phyloP scores from a whole-genome alignment of 37 sponge, comb jelly and placozoan genomes.

The Spongilla lacustris region DNA sequence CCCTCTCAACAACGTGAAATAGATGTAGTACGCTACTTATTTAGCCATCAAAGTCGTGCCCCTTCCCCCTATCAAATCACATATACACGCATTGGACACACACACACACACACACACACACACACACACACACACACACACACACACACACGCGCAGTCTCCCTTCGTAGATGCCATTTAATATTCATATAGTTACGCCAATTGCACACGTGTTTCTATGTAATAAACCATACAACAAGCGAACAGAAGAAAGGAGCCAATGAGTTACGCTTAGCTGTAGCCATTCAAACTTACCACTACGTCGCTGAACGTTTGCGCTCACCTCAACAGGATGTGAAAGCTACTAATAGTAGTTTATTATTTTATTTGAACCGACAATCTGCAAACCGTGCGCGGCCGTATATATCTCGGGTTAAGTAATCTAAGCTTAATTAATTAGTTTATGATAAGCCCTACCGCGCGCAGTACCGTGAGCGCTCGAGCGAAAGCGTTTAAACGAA shows the following conservation, averaged over 20 bases:
- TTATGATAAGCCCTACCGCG: too few relatives aligned
- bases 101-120: constrained; percentile 50
- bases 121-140: constrained; percentile 54
- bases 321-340: neutral
- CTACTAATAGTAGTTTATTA: neutral
- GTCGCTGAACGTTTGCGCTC: neutral
- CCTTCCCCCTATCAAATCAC: too few relatives aligned
- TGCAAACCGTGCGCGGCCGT: too few relatives aligned
- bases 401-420: too few relatives aligned
- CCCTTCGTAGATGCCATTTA: neutral
- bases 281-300: neutral
- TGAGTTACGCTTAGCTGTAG: neutral
- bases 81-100: constrained; percentile 3
- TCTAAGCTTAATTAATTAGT: too few relatives aligned
- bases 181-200: too few relatives aligned
- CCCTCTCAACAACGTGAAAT: too few relatives aligned
- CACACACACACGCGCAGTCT: constrained; percentile 12
- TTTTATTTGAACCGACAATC: neutral
- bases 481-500: too few relatives aligned
- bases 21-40: too few relatives aligned
- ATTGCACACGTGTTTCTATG: neutral
- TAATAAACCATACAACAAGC: neutral
- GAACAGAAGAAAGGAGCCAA: neutral
- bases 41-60: too few relatives aligned
- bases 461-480: too few relatives aligned